Evolutionary conservation across 2,797 vertebrate species (phyloP), one percentile per base, ranked within the genome.

Genomic region (Dromococcyx pavoninus): DNA sequence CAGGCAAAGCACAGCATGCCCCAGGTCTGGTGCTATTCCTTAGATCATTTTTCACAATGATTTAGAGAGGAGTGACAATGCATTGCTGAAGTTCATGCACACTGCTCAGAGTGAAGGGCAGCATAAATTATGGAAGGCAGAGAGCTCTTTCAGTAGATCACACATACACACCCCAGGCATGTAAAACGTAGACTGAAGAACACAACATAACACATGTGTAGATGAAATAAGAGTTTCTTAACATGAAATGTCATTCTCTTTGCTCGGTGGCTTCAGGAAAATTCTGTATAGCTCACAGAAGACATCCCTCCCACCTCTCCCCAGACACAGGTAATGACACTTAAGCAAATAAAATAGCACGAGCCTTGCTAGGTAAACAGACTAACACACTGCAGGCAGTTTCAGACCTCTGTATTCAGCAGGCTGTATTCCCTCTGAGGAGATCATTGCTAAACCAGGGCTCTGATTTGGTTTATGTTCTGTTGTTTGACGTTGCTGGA

Each of bases 61-160:
- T 91, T 90, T 93, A 97, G 83, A 75, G 73, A 91, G 74, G 21
- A 93, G 77, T 90, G 94, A 91, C 92, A 94, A 82, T 0, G 4
- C 33, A 71, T 70, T 51, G 13, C 64, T 71, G 86, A 90, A 86
- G 89, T 94, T 95, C 90, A 91, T 82, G 83, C 80, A 90, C 0
- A 1, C 73, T 86, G 74, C 77, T 71, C 73, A 92, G 88, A 71
- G 77, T 88, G 91, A 95, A 93, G 53, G 91, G 82, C 60, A 90
- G 50, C 86, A 93, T 91, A 95, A 95, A 96, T 93, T 82, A 95
- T 72, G 86, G 88, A 95, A 77, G 76, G 70, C 10, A 14, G 70
- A 0, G 6, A 92, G 64, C 1, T 17, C 53, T 86, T 93, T 85
- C 67, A 82, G 86, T 64, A 67, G 93, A 65, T 93, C 69, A 32